phyloP scores from a whole-genome alignment of 2,113 vertebrate genomes.

The Ciconia boyciana region DNA sequence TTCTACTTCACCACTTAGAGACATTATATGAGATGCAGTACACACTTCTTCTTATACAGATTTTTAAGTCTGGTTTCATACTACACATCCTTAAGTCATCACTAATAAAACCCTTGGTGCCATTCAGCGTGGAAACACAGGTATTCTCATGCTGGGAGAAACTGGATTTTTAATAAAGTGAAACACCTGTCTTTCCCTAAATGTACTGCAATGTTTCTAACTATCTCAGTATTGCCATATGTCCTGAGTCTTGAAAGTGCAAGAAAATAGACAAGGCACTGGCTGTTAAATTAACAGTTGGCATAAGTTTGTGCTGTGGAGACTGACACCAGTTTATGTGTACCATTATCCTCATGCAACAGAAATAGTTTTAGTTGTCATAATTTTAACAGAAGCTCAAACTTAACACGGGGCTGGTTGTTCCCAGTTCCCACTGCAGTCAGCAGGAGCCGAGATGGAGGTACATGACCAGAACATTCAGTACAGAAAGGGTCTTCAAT shows the following conservation, averaged over 20 bases:
- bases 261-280: not conserved
- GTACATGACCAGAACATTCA: not conserved
- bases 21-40: not conserved
- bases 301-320: not conserved
- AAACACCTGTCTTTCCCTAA: not conserved
- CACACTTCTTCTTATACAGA: not conserved
- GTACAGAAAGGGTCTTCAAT: not conserved
- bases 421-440: not conserved
- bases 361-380: not conserved
- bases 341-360: not conserved
- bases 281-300: not conserved
- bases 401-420: not conserved
- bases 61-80: not conserved
- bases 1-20: not conserved
- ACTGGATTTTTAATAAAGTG: not conserved
- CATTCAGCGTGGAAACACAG: not conserved
- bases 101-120: not conserved
- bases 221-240: not conserved
- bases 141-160: not conserved
- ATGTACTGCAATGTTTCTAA: not conserved
- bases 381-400: not conserved
- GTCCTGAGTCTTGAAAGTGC: not conserved
- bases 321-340: not conserved
- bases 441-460: not conserved
- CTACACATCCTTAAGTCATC: not conserved